Percentiles rank a stretch among this genome's conserved stretches.
phyloP scores from a whole-genome alignment of 2,113 vertebrate genomes.

The Centropus bengalensis region DNA sequence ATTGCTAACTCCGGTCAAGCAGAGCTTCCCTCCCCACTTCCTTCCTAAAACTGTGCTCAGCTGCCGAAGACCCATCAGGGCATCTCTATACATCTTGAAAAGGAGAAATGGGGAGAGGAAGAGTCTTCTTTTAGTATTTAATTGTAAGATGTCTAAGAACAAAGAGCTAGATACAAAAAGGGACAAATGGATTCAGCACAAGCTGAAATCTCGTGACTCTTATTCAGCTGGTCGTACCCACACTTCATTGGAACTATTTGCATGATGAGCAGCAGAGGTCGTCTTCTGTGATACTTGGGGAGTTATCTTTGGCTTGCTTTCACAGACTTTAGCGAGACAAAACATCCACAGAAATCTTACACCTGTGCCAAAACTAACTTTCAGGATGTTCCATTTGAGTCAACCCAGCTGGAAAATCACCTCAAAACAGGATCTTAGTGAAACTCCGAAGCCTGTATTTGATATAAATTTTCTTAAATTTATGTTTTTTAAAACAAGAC shows the following conservation, averaged over 20 bases:
- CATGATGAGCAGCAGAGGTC: background rate
- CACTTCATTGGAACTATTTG: background rate
- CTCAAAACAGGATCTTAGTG: background rate
- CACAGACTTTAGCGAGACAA: background rate
- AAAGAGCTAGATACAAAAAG: background rate
- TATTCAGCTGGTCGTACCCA: background rate
- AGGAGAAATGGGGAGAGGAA: background rate
- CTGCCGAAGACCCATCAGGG: background rate
- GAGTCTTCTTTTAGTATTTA: background rate
- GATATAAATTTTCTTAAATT: background rate
- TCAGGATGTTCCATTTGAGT: background rate
- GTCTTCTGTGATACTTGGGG: background rate
- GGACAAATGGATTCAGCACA: background rate
- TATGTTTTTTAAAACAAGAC: background rate
- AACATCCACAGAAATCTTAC: background rate
- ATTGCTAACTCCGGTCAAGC: background rate
- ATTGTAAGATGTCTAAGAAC: background rate
- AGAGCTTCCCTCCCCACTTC: background rate
- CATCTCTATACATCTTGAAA: background rate
- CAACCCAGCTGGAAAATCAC: background rate
- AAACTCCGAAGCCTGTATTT: background rate
- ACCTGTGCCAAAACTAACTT: conserved; percentile 29
- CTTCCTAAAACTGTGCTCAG: background rate
- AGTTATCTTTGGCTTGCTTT: conserved; percentile 36
- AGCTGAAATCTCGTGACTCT: background rate